Conservation (phyloP, 2,113 vertebrate genomes). For the Mustela nigripes region DNA sequence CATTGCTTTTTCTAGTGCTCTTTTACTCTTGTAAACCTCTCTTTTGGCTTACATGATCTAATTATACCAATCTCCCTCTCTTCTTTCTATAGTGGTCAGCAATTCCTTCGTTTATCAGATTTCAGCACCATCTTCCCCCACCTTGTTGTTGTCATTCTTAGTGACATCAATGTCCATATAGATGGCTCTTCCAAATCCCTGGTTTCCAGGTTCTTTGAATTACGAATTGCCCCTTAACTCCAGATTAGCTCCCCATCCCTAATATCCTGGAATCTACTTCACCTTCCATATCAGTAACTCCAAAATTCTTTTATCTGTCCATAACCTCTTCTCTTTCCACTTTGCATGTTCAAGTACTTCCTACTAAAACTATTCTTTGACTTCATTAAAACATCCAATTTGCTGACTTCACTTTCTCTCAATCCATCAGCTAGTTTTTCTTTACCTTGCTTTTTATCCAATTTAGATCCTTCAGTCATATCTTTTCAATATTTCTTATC, state of each 20-base stretch:
- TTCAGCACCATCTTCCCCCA: not conserved
- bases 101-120: conserved; percentile 34
- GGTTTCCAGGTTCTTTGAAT: not conserved
- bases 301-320: not conserved
- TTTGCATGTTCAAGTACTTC: conserved; percentile 6
- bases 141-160: not conserved
- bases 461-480: not conserved
- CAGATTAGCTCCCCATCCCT: not conserved
- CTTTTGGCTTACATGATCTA: not conserved
- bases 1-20: conserved; percentile 30
- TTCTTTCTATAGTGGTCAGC: not conserved
- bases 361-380: not conserved
- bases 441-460: conserved; percentile 10
- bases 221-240: not conserved
- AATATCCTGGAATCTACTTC: not conserved
- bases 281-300: not conserved
- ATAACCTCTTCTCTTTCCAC: conserved; percentile 20
- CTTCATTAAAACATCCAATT: conserved; percentile 6
- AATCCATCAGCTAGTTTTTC: not conserved
- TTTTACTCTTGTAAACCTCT: conserved; percentile 25
- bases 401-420: not conserved
- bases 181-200: conserved; percentile 1
- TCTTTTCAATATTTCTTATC: conserved; percentile 37
- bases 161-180: not conserved
- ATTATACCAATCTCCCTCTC: not conserved